These are phyloP conservation scores for Microcebus ravelobensis DNA, from an alignment of 2,113 vertebrate genomes.

Conservation along the genomic window DNA sequence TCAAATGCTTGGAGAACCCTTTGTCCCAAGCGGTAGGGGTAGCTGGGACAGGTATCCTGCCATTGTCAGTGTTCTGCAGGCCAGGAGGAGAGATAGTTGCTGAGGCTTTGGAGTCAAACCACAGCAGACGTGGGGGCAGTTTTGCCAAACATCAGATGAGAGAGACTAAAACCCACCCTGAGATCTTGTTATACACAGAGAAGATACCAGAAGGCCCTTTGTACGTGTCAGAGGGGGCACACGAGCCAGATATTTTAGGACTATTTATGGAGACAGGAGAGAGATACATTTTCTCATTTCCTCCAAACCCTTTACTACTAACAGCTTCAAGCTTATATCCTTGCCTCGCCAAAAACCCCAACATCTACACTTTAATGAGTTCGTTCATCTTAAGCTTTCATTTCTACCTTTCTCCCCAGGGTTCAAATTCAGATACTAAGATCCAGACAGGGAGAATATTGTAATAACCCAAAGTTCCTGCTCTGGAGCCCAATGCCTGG, in stretches of 20 bases:
- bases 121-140: background rate
- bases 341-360: background rate
- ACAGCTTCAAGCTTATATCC: background rate
- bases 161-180: background rate
- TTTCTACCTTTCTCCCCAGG: background rate
- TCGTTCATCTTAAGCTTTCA: background rate
- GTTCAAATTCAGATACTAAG: background rate
- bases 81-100: no score
- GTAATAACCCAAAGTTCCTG: background rate
- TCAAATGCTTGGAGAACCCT: background rate
- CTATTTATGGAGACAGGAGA: background rate
- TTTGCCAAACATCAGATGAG: background rate
- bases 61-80: accelerated
- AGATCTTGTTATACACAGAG: background rate
- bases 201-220: background rate
- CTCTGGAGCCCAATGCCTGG: background rate
- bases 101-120: background rate
- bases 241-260: background rate
- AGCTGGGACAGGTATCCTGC: background rate
- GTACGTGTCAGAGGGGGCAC: background rate
- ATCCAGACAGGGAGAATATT: background rate
- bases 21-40: background rate
- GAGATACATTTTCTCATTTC: background rate
- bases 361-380: background rate
- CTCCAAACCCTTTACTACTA: background rate